Percentiles rank a stretch among this genome's conserved stretches.
Conservation (phyloP, 1,140 invertebrate species). For the Zaprionus camerounensis region DNA sequence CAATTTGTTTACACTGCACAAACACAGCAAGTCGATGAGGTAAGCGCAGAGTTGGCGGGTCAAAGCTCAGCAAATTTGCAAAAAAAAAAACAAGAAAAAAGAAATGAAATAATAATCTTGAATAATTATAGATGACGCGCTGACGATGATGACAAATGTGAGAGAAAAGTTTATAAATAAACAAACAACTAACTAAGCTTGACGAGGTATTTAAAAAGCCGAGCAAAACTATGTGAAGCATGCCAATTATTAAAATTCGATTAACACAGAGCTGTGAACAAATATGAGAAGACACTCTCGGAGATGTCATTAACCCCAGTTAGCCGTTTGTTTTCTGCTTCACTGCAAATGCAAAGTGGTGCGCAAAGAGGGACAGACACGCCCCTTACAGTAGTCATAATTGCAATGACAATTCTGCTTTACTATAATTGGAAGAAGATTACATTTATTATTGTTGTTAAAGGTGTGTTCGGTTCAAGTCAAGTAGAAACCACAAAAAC, state of each 20-base stretch:
- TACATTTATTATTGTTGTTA: too few relatives aligned
- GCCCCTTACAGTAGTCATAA: not conserved
- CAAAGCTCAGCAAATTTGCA: slow-evolving; percentile 8
- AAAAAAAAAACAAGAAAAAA: slow-evolving; percentile 1
- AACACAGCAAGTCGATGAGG: slow-evolving; percentile 15
- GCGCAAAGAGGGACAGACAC: not conserved
- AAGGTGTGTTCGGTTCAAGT: slow-evolving; percentile 18
- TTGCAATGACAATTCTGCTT: slow-evolving; percentile 44
- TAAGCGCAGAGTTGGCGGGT: slow-evolving; percentile 22
- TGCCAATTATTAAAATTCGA: slow-evolving; percentile 8
- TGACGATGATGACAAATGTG: not conserved
- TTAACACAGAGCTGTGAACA: slow-evolving; percentile 28
- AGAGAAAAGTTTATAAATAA: slow-evolving; percentile 17
- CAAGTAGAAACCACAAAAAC: slow-evolving; percentile 16
- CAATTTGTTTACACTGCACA: slow-evolving; percentile 18
- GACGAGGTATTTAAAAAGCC: not conserved
- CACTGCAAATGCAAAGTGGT: slow-evolving; percentile 1
- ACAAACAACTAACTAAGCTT: not conserved
- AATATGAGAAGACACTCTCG: not conserved
- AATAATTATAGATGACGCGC: slow-evolving; percentile 56
- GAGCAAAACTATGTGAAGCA: slow-evolving; percentile 2
- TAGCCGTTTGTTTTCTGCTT: not conserved
- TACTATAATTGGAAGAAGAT: slow-evolving; percentile 12
- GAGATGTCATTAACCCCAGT: slow-evolving; percentile 7
- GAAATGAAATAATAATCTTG: slow-evolving; percentile 61